Percentiles rank a stretch among this genome's conserved stretches.
Evolutionary conservation across 2,888 invertebrate genomes (phyloP).

Genomic region (Drosophila anomalipes): DNA sequence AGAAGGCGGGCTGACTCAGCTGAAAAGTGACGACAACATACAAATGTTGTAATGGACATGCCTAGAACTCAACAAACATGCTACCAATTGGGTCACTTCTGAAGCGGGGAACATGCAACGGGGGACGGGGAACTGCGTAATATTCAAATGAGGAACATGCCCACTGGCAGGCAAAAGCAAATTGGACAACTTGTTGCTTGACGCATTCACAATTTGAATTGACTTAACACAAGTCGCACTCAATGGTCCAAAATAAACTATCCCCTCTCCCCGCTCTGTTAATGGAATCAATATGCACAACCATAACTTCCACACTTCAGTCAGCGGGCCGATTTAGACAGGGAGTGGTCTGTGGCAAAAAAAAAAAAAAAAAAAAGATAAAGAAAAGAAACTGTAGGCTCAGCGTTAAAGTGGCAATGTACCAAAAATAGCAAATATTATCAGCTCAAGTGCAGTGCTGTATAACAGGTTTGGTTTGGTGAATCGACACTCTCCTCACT

Average conservation of each 20-base stretch:
- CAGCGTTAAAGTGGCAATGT: conserved; percentile 38
- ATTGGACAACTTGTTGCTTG: conserved; percentile 72
- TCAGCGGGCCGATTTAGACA: conserved; percentile 1
- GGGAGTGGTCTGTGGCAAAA: conserved; percentile 12
- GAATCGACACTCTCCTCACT: conserved; percentile 40
- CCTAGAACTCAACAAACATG: conserved; percentile 46
- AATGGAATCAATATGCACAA: conserved; percentile 40
- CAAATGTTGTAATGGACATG: conserved; percentile 49
- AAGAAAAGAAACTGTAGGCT: conserved; percentile 12
- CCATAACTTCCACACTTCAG: conserved; percentile 43
- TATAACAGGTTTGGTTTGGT: conserved; percentile 67
- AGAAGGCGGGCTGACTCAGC: conserved; percentile 56
- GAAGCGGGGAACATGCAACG: conserved; percentile 6
- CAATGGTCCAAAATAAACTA: conserved; percentile 13
- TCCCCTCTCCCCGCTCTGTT: not conserved
- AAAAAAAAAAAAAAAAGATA: not conserved
- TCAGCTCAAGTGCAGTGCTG: conserved; percentile 50
- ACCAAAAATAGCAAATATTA: conserved; percentile 29
- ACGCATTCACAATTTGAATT: conserved; percentile 44
- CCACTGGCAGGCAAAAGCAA: conserved; percentile 38
- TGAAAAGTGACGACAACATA: conserved; percentile 55
- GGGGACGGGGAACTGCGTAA: conserved; percentile 47
- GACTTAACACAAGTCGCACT: conserved; percentile 34
- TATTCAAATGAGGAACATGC: conserved; percentile 77
- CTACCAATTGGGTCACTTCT: conserved; percentile 70